Base-by-base conservation (phyloP, 35 echinoderm and acorn worm species). In the Patiria miniata region DNA sequence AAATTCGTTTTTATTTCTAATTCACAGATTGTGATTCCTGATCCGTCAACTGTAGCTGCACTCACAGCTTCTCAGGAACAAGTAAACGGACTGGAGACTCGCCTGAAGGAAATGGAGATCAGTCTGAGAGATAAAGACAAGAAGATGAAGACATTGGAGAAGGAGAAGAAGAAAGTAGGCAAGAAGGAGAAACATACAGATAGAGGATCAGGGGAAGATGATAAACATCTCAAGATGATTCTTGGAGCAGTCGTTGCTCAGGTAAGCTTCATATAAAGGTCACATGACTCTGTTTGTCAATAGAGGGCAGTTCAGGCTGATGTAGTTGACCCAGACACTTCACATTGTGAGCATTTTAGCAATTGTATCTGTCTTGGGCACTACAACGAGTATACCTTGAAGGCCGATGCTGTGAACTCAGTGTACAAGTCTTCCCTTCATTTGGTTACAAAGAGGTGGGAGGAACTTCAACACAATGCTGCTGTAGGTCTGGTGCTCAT, bases 21-120 rank as follows among this genome's bases (percentile, higher is more conserved):
- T 86, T 8, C 14, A 0, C 53, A 98, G 96, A 93, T 94, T 15
- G 86, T 78, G 37, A 44, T 92, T 15, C 85, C 92, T 40, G 96
- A 98, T 54, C 96, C 96, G 47, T 38, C 65, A 17, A 91, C 86
- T 10, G 42, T 92, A 18, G 92, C 92, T 80, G 82, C 87, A 18
- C 65, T 98, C 3, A 86, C 61, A 44, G 60, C 60, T 33, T 76
- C 89, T 6, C 85, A 94, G 40, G 19, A 81, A 21, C 33, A 61
- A 26, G 81, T 79, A 16, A 34, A 44, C 36, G 58, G 90, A 32
- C 82, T 93, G 10, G 28, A 93, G 54, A 60, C 26, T 33, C 68
- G 73, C 2, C 39, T 95, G 23, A 68, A 81, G 36, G 61, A 79
- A 8, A 79, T 95, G 23, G 79, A 88, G 56, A 85, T 77, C 9